A percentile compares a stretch with the other conserved stretches of the same genome.
Conservation (phyloP, 2,113 vertebrate genomes). For the Chrysemys picta region DNA sequence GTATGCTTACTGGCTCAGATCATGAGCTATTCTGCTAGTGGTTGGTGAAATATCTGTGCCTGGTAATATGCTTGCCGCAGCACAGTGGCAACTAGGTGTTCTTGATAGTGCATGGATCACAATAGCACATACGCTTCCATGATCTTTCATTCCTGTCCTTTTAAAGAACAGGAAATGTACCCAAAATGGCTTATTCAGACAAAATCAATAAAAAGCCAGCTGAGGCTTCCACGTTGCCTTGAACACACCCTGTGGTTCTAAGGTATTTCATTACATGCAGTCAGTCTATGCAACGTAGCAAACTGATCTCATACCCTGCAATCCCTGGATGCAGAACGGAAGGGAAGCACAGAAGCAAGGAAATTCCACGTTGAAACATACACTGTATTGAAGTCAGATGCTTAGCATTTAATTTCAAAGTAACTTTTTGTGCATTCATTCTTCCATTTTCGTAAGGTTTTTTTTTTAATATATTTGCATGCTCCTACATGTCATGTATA, state of each 20-base stretch:
- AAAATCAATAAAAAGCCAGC: not conserved
- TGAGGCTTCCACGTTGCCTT: not conserved
- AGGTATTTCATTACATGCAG: rapidly evolving
- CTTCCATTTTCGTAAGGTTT: not conserved
- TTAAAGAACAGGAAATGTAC: rapidly evolving
- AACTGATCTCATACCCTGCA: not conserved
- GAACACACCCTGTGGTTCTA: not conserved
- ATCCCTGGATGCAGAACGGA: not conserved
- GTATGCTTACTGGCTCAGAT: not conserved
- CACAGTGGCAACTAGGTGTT: not conserved
- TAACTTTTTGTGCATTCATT: not conserved
- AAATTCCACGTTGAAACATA: not conserved
- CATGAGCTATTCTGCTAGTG: not conserved
- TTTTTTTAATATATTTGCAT: not conserved
- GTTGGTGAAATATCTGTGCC: not conserved
- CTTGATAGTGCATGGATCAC: not conserved
- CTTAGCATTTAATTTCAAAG: not conserved
- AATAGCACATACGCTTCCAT: not conserved
- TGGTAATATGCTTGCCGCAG: not conserved
- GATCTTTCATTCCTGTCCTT: not conserved
- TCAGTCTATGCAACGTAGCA: rapidly evolving
- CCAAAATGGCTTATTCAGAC: not conserved
- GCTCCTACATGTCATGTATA: rapidly evolving
- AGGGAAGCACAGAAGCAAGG: not conserved
- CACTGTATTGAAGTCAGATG: rapidly evolving